Conservation (phyloP, 2,113 vertebrate genomes). For the Piaya cayana region DNA sequence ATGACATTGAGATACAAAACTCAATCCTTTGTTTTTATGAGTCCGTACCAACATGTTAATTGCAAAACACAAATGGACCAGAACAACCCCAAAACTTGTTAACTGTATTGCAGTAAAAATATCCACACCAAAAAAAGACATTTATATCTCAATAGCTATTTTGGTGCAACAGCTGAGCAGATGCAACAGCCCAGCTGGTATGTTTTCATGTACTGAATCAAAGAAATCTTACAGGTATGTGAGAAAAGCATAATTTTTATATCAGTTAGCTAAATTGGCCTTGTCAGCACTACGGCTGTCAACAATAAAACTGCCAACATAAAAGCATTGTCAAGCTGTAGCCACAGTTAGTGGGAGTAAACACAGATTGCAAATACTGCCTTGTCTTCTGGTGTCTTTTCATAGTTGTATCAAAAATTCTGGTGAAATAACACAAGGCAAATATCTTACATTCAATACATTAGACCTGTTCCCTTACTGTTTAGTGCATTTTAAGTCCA, state of each 20-base stretch:
- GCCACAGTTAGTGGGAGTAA: neutral
- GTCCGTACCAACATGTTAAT: neutral
- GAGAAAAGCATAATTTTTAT: neutral
- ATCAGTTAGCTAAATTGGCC: neutral
- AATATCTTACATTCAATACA: neutral
- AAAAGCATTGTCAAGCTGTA: neutral
- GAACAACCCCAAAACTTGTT: neutral
- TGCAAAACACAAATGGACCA: neutral
- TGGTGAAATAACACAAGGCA: neutral
- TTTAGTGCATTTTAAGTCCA: neutral
- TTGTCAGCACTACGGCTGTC: neutral
- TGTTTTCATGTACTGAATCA: neutral
- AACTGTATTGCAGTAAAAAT: neutral
- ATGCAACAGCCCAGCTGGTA: neutral
- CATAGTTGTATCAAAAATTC: neutral
- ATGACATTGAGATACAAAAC: neutral
- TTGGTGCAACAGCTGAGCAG: neutral
- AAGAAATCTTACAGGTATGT: neutral
- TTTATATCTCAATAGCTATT: neutral
- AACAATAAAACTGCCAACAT: neutral
- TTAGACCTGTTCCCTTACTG: neutral
- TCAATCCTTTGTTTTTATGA: neutral
- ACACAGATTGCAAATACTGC: neutral
- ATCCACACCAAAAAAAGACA: neutral
- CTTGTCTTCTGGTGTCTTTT: neutral